phyloP scores from a whole-genome alignment of 1,140 invertebrate genomes.

The Caenorhabditis latens region DNA sequence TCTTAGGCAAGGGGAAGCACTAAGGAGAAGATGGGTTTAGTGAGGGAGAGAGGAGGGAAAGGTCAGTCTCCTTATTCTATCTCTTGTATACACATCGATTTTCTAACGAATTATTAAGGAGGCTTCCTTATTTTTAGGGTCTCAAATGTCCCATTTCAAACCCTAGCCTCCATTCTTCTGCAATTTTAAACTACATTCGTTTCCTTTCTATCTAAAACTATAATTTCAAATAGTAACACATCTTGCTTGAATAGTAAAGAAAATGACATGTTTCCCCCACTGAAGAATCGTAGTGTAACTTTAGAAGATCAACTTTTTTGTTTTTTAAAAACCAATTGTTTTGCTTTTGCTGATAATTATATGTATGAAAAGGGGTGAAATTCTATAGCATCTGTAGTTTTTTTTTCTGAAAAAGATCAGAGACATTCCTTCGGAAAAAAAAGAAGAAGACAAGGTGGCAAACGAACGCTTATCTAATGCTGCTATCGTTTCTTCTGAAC shows the following conservation, averaged over 20 bases:
- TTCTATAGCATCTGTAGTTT: neutral
- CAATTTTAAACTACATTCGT: neutral
- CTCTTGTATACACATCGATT: no score
- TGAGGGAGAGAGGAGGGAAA: no score
- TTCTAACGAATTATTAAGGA: no score
- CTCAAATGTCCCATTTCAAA: no score
- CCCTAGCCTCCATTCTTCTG: no score
- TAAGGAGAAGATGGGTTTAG: neutral
- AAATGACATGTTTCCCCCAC: neutral
- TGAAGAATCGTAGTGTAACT: neutral
- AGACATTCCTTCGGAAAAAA: neutral
- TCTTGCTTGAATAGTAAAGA: slow-evolving; percentile 10
- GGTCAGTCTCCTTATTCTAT: no score
- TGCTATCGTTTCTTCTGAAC: neutral
- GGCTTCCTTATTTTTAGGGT: no score
- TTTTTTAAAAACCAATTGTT: neutral
- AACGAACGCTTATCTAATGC: slow-evolving; percentile 34
- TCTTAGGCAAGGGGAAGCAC: neutral
- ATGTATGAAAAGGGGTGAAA: neutral
- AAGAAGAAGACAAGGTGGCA: neutral
- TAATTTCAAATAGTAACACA: neutral
- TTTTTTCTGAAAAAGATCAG: neutral
- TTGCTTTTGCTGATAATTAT: neutral
- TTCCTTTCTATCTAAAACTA: no score
- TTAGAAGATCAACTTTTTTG: neutral